Conservation (phyloP, 2,113 vertebrate species). For the Sinocyclocheilus anophthalmus region DNA sequence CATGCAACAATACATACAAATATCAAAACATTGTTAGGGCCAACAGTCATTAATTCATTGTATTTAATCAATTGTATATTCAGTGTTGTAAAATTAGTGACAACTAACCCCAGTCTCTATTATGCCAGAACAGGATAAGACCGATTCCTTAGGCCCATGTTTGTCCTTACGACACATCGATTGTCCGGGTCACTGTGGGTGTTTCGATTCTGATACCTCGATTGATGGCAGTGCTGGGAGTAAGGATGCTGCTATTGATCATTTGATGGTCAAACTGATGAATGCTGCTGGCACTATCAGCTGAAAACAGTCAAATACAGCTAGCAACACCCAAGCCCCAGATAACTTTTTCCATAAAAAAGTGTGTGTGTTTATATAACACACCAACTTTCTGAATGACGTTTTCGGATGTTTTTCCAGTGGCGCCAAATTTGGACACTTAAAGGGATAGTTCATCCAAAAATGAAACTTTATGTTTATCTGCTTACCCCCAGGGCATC, state of each 20-base stretch:
- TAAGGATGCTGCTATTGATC: conserved; percentile 72
- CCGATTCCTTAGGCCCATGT: conserved; percentile 64
- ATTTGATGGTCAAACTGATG: conserved; percentile 61
- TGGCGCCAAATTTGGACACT: not conserved
- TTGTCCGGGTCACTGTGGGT: conserved; percentile 76
- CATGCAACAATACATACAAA: not conserved
- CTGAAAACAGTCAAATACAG: conserved; percentile 35
- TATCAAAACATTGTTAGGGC: not conserved
- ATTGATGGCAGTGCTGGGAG: conserved; percentile 76
- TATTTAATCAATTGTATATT: not conserved
- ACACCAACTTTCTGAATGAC: not conserved
- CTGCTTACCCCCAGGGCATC: too few species aligned
- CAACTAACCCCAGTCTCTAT: not conserved
- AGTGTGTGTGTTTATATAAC: not conserved
- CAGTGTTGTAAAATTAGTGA: not conserved
- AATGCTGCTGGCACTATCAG: conserved; percentile 41
- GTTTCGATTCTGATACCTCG: conserved; percentile 80
- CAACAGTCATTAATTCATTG: not conserved
- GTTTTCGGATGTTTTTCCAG: not conserved
- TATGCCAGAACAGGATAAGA: not conserved
- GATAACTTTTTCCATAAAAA: not conserved
- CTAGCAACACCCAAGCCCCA: not conserved
- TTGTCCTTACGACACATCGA: conserved; percentile 73
- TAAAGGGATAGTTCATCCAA: not conserved
- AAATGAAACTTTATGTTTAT: too few species aligned